Base-by-base conservation (phyloP, 2,797 vertebrate species). In the Numenius phaeopus region DNA sequence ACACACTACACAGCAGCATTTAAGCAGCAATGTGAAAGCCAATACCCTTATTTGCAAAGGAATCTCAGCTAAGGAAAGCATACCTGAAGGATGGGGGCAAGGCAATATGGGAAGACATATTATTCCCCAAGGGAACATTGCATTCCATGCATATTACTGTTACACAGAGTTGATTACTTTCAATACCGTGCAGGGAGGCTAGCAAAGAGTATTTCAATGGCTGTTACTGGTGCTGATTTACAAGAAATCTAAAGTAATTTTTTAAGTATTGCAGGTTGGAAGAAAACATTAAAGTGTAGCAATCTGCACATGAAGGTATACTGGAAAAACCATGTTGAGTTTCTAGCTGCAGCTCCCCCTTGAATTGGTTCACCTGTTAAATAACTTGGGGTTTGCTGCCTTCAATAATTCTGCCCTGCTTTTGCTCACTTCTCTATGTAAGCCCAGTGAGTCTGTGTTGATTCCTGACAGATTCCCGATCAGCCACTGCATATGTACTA, bases 171-270 rank as follows among this genome's bases (percentile, higher is more conserved):
- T 85, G 89, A 92, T 93, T 94, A 87, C 47, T 77, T 75, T 55
- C 61, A 85, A 27, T 71, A 78, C 29, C 0, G 0, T 44, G 54
- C 37, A 72, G 46, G 46, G 65, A 94, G 19, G 14, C 44, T 90
- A 75, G 69, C 44, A 73, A 52, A 59, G 40, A 78, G 27, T 75
- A n/a, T 32, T 52, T 96, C 57, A 50, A 20, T 13, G 24, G 27
- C 50, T 73, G 54, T 66, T 72, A 88, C 81, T 79, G 69, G 50
- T 9, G 15, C 50, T 88, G 69, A 91, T 94, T 97, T 90, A 97
- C 79, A 88, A 78, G 83, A 78, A 93, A 90, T 77, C 54, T 81
- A 50, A 83, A 83, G 85, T 72, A 88, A 67, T 92, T 87, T 89
- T 96, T 93, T 37, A 91, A 93, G 69, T 52, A 59, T 44, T 69